Evolutionary conservation across 2,888 invertebrate genomes (phyloP), one percentile per base, ranked within the genome.

Genomic region (Tenthredo notha): DNA sequence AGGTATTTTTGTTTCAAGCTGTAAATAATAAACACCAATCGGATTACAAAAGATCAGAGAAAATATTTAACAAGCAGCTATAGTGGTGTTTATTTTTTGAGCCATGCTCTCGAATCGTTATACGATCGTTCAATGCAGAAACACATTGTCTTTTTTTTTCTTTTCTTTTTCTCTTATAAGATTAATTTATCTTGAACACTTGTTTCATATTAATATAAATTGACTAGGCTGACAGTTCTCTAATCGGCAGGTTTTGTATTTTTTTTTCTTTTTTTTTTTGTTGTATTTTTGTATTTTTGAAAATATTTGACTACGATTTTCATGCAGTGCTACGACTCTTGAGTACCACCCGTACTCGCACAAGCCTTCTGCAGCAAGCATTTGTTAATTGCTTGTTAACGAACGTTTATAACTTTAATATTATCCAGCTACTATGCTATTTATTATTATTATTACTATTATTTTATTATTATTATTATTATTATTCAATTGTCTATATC

Each of bases 341-440:
- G 87, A 87, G 86, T 85, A 90, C 80, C 84, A n/a, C 86, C 86
- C 84, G 84, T 86, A 86, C 88, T 88, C 88, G 85, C 85, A 84
- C 85, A 87, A 90, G 88, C 88, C 87, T 87, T 84, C 87, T 89
- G 87, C 86, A 89, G 88, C 88, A 89, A 91, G 88, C 89, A 89
- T 87, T 85, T 87, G 87, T 87, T 83, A 25, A 88, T 86, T 89
- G 89, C 88, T 90, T 88, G 87, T 90, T 89, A 88, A 90, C 89
- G 89, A 91, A 89, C 87, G 89, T 87, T 87, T 88, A 43, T 74
- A 74, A 74, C 43, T 74, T 21, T 90, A 88, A 87, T 88, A 88
- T 90, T 90, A 90, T 89, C 88, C 88, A 90, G 90, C 91, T 91
- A 92, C 89, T 90, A 88, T 84, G 84, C 87, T 89, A 89, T 87